Percentiles rank a stretch among this genome's conserved stretches.
These are phyloP conservation scores for Lacerta agilis DNA, from an alignment of 2,797 vertebrate genomes.

Conservation along the genomic window DNA sequence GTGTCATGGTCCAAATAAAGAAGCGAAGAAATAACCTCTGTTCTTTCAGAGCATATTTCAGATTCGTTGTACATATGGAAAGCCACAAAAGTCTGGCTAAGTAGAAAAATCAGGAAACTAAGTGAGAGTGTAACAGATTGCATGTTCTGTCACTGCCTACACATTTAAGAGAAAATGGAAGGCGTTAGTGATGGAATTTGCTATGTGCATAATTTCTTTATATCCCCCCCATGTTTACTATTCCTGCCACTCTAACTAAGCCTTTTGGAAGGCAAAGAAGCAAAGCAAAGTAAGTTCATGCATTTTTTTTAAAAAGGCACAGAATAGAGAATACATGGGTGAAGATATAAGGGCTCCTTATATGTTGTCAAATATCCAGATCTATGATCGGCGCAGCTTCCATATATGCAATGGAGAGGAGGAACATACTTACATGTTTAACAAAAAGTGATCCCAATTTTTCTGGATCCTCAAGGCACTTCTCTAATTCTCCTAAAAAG, in stretches of 20 bases:
- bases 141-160: neutral
- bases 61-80: neutral
- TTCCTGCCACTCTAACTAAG: neutral
- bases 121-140: neutral
- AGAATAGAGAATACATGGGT: neutral
- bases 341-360: neutral
- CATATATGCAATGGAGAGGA: neutral
- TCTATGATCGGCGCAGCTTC: neutral
- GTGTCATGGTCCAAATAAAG: neutral
- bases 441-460: slow-evolving; percentile 93
- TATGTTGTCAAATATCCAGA: neutral
- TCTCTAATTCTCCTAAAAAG: slow-evolving; percentile 96
- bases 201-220: too few relatives aligned
- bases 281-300: neutral
- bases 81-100: neutral
- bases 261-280: neutral
- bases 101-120: neutral
- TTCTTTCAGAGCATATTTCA: neutral
- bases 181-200: neutral
- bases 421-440: slow-evolving; percentile 86
- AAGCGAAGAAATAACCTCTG: neutral
- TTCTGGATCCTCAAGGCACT: slow-evolving; percentile 98
- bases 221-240: neutral
- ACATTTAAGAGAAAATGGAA: neutral
- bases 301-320: neutral